Evolutionary conservation across 2,113 vertebrate species (phyloP).

Genomic region (Turdus rufiventris): DNA sequence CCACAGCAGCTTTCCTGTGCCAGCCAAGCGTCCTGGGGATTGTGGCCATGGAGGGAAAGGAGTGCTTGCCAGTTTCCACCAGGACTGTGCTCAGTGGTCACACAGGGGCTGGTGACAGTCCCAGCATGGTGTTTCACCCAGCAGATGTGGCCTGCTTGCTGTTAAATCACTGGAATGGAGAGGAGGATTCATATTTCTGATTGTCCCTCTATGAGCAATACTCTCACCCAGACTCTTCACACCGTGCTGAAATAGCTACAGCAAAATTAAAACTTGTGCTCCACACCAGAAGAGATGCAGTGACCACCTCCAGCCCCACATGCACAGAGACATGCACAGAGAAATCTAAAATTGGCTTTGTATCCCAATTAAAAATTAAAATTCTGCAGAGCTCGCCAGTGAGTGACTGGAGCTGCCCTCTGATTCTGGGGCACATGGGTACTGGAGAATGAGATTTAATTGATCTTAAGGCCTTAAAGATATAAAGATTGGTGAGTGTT

Average conservation of each 20-base stretch:
- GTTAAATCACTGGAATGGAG: neutral
- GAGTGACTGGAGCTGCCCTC: neutral
- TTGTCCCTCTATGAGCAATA: accelerated
- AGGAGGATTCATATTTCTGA: neutral
- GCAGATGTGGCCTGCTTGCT: neutral
- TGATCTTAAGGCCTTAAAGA: neutral
- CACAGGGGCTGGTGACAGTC: neutral
- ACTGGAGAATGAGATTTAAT: neutral
- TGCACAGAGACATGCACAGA: neutral
- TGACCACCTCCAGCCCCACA: accelerated
- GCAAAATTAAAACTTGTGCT: neutral
- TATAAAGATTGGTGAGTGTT: neutral
- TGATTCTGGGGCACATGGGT: accelerated
- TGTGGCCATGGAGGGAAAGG: neutral
- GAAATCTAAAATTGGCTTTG: neutral
- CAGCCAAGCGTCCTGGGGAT: neutral
- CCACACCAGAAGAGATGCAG: neutral
- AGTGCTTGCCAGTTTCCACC: neutral
- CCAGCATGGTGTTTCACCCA: neutral
- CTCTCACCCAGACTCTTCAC: neutral
- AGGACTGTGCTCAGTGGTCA: neutral
- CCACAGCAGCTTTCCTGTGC: neutral
- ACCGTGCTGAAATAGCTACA: neutral
- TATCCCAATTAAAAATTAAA: no score
- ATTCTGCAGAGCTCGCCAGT: neutral